Evolutionary conservation across 2,113 vertebrate genomes (phyloP).

Genomic region (Cyprinus carpio): DNA sequence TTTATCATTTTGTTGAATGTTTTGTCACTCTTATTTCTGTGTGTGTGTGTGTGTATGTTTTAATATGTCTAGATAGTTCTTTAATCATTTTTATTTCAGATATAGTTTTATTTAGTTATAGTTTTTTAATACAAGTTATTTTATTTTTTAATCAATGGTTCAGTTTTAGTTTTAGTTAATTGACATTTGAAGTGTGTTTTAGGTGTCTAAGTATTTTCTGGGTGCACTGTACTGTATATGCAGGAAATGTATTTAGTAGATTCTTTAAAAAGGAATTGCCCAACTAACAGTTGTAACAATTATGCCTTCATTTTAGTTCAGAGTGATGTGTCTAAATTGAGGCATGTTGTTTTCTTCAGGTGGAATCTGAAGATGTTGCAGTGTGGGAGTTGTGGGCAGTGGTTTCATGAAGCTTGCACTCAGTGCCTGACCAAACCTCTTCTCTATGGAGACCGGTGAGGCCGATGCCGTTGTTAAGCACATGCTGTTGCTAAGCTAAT

Average conservation of each 20-base stretch:
- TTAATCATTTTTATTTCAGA: too few species aligned
- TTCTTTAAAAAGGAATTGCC: not conserved
- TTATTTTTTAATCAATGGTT: too few species aligned
- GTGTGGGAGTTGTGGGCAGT: constrained; percentile 85
- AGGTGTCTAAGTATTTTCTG: too few species aligned
- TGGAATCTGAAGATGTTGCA: constrained; percentile 96
- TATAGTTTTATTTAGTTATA: too few species aligned
- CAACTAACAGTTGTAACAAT: not conserved
- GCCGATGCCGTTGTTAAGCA: constrained; percentile 18
- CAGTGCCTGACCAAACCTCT: constrained; percentile 91
- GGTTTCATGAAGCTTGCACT: constrained; percentile 94
- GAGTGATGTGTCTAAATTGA: not conserved
- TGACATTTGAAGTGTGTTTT: too few species aligned
- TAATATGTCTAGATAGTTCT: too few species aligned
- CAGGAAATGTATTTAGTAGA: not conserved
- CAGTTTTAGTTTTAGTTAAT: too few species aligned
- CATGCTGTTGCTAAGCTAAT: constrained; percentile 8
- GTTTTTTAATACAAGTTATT: too few species aligned
- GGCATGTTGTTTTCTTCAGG: constrained; percentile 66
- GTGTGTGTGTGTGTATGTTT: too few species aligned
- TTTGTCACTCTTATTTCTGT: too few species aligned
- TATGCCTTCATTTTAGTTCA: not conserved
- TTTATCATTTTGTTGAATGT: too few species aligned
- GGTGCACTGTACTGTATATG: not conserved
- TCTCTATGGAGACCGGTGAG: constrained; percentile 89